Base-by-base conservation (phyloP, 2,113 vertebrate species). In the Gymnocephalus cernua region DNA sequence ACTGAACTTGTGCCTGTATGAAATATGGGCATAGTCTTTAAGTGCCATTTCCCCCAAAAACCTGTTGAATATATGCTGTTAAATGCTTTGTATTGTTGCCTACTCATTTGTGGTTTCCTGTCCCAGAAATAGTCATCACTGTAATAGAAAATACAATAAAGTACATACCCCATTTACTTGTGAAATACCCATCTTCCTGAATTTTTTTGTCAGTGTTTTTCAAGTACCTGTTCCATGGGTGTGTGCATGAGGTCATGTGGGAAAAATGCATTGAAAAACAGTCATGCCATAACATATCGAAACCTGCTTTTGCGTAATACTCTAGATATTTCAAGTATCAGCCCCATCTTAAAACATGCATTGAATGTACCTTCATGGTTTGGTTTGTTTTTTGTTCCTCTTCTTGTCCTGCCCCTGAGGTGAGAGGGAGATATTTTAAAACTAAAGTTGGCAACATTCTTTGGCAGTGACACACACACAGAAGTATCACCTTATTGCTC, bases 201-300 rank as follows among this genome's bases (percentile, higher is more conserved):
- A 68, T 50, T 59, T 63, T 90, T 86, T 84, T 90, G 64, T 87
- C 54, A 15, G 48, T 50, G 13, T 86, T 91, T 15, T 65, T 95
- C 93, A 96, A 95, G 94, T 95, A 93, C 95, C 94, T 95, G 90
- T 95, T 96, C 89, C 85, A 82, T 96, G 97, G 98, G 98, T 96
- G 98, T 96, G 97, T 96, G 86, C 96, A 94, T 97, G 96, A 97
- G 94, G 93, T 98, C 97, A 99, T 95, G 91, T 94, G 93, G 94
- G 91, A 99, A 98, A 98, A 98, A 99, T 98, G 95, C 95, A 96
- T 93, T 95, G 95, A 97, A 99, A 97, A 97, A 97, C 96, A 95
- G 94, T 98, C 98, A 81, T 97, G 97, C 97, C 95, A 75, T 95
- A 88, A 97, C 98, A 96, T 95, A 98, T 98, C 97, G 90, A 94